Base-by-base conservation (phyloP, 1,140 invertebrate genomes). In the Microplitis mediator region DNA sequence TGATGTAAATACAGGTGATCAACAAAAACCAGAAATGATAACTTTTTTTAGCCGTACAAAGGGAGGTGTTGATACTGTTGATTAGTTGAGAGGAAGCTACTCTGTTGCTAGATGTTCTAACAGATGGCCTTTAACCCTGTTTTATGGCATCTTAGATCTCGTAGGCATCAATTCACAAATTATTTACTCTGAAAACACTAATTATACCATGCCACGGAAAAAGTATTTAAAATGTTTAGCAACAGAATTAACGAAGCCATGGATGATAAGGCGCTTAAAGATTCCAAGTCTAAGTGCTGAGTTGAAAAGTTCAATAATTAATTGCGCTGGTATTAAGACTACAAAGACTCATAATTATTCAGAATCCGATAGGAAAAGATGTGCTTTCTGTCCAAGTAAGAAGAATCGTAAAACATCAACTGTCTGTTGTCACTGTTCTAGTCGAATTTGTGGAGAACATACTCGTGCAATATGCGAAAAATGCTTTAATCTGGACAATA, bases 21-120 rank as follows among this genome's bases (percentile, higher is more conserved):
- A 74, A 64, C 69, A 73, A 65, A 78, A 80, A 69, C 78, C 78
- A n/a, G 79, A 77, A 31, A 79, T 84, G 4, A 66, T 84, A 4
- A 80, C 72, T 65, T 81, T 79, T 78, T 83, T 80, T 71, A 80
- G 83, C 71, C 54, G 58, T 13, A 83, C 79, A 45, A 83, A 83
- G 71, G 64, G 61, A 36, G 78, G 80, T 1, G 80, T 83, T 8
- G 80, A 83, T 81, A 62, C 69, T n/a, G 75, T 82, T 70, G 79
- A 86, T 58, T 50, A 82, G 66, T 52, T 81, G 14, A 76, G 78
- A 16, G 74, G 68, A 3, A 79, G 32, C n/a, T 84, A 81, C 71
- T 77, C 74, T 62, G 76, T 79, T 14, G 71, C 76, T 16, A 80
- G 82, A 71, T 74, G 75, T 51, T 78, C 74, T 39, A 75, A 78